These are phyloP conservation scores for Andrena praecox DNA, from an alignment of 2,888 invertebrate species.

Conservation along the genomic window DNA sequence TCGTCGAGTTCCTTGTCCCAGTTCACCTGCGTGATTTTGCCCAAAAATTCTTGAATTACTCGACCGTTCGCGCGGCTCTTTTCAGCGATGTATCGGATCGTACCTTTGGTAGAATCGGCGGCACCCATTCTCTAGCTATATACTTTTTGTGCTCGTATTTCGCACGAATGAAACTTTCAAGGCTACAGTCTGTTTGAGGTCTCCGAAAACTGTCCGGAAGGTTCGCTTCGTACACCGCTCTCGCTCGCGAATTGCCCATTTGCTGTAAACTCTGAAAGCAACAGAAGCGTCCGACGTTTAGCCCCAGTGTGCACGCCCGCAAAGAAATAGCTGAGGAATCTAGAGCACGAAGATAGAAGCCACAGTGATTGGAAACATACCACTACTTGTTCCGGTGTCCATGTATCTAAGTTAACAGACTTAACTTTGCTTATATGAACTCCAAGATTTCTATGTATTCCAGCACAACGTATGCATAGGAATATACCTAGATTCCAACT, in stretches of 20 bases:
- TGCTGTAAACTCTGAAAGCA: constrained; percentile 91
- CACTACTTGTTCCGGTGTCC: constrained; percentile 99
- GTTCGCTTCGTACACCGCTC: constrained; percentile 99
- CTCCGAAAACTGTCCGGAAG: constrained; percentile 97
- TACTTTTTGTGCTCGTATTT: constrained; percentile 99
- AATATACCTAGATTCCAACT: constrained; percentile 99
- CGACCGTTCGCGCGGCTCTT: neutral
- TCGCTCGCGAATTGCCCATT: constrained; percentile 98
- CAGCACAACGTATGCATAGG: constrained; percentile 99
- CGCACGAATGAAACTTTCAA: constrained; percentile 98
- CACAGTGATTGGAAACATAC: constrained; percentile 85
- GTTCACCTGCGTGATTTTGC: constrained; percentile 82
- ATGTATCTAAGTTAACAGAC: constrained; percentile 98
- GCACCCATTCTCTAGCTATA: constrained; percentile 99
- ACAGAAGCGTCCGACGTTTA: neutral
- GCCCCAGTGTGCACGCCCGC: neutral
- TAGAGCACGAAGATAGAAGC: neutral
- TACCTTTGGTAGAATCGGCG: constrained; percentile 93
- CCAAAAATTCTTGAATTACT: neutral
- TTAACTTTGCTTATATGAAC: constrained; percentile 99
- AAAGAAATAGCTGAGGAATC: neutral
- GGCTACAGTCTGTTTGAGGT: constrained; percentile 96
- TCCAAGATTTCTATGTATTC: constrained; percentile 99
- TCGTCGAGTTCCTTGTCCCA: constrained; percentile 96
- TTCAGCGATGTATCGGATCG: neutral